Percentiles rank a stretch among this genome's conserved stretches.
These are phyloP conservation scores for Cynopterus brachyotis DNA, from an alignment of 2,113 vertebrate genomes.

Conservation along the genomic window DNA sequence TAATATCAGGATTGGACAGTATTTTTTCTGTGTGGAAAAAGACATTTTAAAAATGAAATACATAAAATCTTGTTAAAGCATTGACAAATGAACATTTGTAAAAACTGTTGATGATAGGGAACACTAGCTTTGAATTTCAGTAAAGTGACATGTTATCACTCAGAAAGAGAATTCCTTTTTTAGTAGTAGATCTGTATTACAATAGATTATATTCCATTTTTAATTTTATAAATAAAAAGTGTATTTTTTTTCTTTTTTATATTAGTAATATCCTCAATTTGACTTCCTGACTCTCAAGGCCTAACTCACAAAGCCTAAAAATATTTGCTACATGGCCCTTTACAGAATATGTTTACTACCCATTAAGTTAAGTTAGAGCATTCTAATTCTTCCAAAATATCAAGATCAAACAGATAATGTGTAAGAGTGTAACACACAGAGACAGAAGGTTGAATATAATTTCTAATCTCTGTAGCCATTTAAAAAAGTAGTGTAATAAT, in stretches of 20 bases:
- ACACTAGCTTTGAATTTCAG: not conserved
- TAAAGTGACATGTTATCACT: not conserved
- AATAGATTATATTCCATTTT: not conserved
- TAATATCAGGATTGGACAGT: not conserved
- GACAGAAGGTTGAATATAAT: not conserved
- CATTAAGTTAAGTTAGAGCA: not conserved
- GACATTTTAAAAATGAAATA: conserved; percentile 11
- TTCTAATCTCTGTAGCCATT: not conserved
- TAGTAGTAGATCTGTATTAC: not conserved
- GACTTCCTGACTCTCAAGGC: not conserved
- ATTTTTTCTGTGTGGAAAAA: not conserved
- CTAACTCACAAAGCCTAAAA: not conserved
- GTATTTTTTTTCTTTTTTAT: not conserved
- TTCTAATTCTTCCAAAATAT: not conserved
- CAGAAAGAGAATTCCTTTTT: not conserved
- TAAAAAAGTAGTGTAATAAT: not conserved
- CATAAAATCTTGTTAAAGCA: not conserved
- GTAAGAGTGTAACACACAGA: not conserved
- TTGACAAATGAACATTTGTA: not conserved
- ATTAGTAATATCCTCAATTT: not conserved
- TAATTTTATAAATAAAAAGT: not conserved
- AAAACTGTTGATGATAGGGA: not conserved
- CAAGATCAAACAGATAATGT: not conserved
- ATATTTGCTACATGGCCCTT: not conserved
- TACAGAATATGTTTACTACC: not conserved